Evolutionary conservation across 2,888 invertebrate species (phyloP).

Genomic region (Dermolepida albohirtum): DNA sequence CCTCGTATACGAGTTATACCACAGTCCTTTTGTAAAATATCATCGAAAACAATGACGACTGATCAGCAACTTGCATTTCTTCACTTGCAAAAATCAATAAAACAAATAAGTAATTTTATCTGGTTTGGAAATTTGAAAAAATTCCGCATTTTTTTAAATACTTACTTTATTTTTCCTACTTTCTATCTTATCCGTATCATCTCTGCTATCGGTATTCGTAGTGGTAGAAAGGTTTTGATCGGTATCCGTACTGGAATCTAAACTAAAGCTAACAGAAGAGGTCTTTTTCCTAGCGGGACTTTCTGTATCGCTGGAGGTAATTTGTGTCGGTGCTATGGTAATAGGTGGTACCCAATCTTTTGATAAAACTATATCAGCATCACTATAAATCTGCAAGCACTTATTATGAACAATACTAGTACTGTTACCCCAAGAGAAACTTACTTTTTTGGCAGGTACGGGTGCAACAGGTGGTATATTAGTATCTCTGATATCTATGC

Average conservation of each 20-base stretch:
- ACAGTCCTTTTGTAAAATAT: no score
- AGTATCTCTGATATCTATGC: constrained; percentile 88
- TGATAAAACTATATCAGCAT: constrained; percentile 88
- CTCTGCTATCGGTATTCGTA: constrained; percentile 64
- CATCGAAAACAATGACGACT: no score
- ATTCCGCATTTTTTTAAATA: background rate
- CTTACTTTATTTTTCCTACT: constrained; percentile 81
- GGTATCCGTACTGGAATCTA: constrained; percentile 71
- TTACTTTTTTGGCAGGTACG: constrained; percentile 72
- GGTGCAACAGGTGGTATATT: constrained; percentile 56
- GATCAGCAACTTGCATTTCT: no score
- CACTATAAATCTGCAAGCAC: constrained; percentile 76
- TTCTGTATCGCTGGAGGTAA: constrained; percentile 67
- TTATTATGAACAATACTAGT: background rate
- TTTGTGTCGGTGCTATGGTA: constrained; percentile 78
- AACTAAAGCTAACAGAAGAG: constrained; percentile 78
- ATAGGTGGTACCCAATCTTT: constrained; percentile 90
- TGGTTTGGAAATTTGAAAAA: no score
- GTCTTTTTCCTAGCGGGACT: constrained; percentile 75
- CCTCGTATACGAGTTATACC: no score
- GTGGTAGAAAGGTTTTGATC: constrained; percentile 63
- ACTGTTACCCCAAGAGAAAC: constrained; percentile 20
- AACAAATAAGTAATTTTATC: no score
- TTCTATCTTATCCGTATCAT: constrained; percentile 70
- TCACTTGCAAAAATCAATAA: no score